These are phyloP conservation scores for Poecilia latipinna DNA, from an alignment of 2,113 vertebrate species.

Conservation along the genomic window DNA sequence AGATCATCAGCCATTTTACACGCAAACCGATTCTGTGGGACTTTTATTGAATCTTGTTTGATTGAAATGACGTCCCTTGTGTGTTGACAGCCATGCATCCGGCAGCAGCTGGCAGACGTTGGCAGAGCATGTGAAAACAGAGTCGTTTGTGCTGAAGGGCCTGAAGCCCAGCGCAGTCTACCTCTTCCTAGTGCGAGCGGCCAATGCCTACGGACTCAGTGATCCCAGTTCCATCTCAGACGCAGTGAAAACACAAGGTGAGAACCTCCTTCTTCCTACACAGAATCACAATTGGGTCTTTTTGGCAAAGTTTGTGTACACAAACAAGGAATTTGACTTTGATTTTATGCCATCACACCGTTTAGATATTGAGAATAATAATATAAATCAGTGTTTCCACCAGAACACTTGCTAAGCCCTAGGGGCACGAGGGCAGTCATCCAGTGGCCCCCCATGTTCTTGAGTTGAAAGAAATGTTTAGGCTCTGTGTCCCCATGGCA, in stretches of 20 bases:
- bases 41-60: constrained; percentile 13
- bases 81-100: constrained; percentile 88
- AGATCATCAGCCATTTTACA: not conserved
- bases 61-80: constrained; percentile 19
- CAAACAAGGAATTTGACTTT: too few species aligned
- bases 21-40: not conserved
- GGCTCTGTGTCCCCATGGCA: too few species aligned
- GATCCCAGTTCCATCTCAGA: constrained; percentile 98
- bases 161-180: constrained; percentile 96
- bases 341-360: too few species aligned
- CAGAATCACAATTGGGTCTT: not conserved
- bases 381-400: too few species aligned
- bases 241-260: constrained; percentile 98
- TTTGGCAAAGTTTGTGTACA: too few species aligned
- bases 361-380: too few species aligned
- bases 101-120: constrained; percentile 99
- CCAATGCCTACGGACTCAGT: constrained; percentile 96
- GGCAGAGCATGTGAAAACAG: constrained; percentile 94
- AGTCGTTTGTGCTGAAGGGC: constrained; percentile 90
- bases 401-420: too few species aligned
- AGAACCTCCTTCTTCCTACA: constrained; percentile 8
- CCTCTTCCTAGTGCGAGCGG: constrained; percentile 96
- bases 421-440: too few species aligned
- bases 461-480: too few species aligned
- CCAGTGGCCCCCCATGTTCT: too few species aligned